These are phyloP conservation scores for Odontomachus brunneus DNA, from an alignment of 1,140 invertebrate genomes.

Conservation along the genomic window DNA sequence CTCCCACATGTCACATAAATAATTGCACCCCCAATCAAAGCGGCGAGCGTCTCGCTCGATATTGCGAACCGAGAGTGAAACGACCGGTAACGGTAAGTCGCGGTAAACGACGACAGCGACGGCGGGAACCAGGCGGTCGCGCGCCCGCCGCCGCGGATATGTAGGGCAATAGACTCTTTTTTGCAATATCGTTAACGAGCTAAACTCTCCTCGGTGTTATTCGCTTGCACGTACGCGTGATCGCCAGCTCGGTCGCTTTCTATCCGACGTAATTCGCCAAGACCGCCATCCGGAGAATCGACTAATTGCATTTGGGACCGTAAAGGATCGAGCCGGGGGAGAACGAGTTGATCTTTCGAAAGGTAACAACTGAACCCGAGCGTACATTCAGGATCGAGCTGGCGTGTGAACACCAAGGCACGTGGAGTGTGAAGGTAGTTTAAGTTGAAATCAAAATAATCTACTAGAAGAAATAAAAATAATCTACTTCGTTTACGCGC, in stretches of 20 bases:
- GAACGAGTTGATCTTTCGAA: conserved; percentile 61
- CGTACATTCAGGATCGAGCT: neutral
- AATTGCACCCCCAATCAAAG: neutral
- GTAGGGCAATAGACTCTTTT: conserved; percentile 33
- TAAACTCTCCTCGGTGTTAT: conserved; percentile 31
- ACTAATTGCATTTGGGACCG: conserved; percentile 55
- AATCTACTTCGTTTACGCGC: no score
- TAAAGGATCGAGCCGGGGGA: conserved; percentile 38
- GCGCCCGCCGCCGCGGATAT: neutral
- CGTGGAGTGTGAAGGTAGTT: no score
- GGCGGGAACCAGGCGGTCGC: neutral
- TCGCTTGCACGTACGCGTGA: neutral
- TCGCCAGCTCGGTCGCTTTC: conserved; percentile 21
- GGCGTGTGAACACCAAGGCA: no score
- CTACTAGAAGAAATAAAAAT: no score
- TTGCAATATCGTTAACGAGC: conserved; percentile 27
- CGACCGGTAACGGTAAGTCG: conserved; percentile 7
- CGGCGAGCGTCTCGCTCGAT: neutral
- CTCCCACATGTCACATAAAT: conserved; percentile 6
- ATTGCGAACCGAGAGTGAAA: conserved; percentile 2
- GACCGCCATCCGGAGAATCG: conserved; percentile 36
- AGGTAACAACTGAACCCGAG: conserved; percentile 57
- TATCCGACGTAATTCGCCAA: conserved; percentile 33
- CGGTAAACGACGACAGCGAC: neutral
- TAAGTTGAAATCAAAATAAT: no score